These are phyloP conservation scores for Caenorhabditis brenneri DNA, from an alignment of 1,140 invertebrate species.

Conservation along the genomic window DNA sequence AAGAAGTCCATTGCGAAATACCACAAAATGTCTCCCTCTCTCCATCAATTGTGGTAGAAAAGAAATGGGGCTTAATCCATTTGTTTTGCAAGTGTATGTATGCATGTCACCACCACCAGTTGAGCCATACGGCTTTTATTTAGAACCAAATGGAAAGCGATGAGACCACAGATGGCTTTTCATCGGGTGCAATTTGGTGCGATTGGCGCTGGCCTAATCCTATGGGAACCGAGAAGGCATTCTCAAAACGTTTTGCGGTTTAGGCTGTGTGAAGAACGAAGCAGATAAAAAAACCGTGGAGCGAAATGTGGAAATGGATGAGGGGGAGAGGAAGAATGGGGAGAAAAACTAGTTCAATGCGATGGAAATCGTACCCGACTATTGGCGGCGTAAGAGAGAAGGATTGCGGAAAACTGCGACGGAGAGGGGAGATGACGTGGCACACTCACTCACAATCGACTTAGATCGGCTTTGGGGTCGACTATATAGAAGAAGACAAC, in stretches of 20 bases:
- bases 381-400: neutral
- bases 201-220: slow-evolving; percentile 13
- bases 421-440: neutral
- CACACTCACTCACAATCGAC: neutral
- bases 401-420: slow-evolving; percentile 16
- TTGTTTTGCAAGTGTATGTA: neutral
- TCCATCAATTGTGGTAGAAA: neutral
- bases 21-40: neutral
- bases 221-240: slow-evolving; percentile 7
- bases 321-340: neutral
- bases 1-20: slow-evolving; percentile 1
- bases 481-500: slow-evolving; percentile 8
- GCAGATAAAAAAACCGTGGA: slow-evolving; percentile 8
- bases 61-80: slow-evolving; percentile 32
- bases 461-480: neutral
- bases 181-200: slow-evolving; percentile 28
- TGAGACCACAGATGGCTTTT: neutral
- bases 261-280: neutral
- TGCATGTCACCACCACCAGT: neutral
- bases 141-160: neutral
- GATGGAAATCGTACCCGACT: slow-evolving; percentile 39
- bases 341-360: slow-evolving; percentile 33
- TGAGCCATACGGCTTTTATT: no score
- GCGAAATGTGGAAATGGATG: slow-evolving; percentile 13
- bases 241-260: neutral